Conservation (phyloP, 92 coral and sea anemone genomes). For the Umimayanthus kanabou region DNA sequence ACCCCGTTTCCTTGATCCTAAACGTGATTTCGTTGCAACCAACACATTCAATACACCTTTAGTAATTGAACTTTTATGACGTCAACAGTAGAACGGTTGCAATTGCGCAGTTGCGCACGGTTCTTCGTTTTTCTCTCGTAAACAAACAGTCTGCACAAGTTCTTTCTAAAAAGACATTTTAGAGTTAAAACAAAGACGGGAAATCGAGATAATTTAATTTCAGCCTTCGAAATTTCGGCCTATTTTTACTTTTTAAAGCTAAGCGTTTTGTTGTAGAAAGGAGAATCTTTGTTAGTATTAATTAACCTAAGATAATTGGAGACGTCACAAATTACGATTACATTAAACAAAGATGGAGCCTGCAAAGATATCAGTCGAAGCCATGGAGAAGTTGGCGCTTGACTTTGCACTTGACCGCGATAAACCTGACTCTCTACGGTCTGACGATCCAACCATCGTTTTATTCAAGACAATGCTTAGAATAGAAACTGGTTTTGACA, state of each 20-base stretch:
- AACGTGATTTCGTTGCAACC: background rate
- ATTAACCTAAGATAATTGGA: background rate
- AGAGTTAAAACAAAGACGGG: background rate
- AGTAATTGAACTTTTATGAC: background rate
- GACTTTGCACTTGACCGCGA: conserved; percentile 11
- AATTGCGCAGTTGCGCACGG: background rate
- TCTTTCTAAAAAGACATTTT: background rate
- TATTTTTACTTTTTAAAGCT: background rate
- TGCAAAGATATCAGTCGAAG: background rate
- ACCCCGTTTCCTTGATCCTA: background rate
- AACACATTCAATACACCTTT: background rate
- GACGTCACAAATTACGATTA: conserved; percentile 8
- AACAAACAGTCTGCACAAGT: background rate
- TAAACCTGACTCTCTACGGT: background rate
- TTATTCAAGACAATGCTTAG: background rate
- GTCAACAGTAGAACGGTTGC: background rate
- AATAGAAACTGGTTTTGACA: background rate
- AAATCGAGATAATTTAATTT: too few relatives aligned
- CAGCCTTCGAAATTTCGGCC: background rate
- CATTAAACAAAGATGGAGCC: conserved; percentile 6
- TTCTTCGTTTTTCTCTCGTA: background rate
- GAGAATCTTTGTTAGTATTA: background rate
- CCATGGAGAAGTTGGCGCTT: background rate
- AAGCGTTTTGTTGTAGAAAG: background rate
- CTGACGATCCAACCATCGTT: background rate